phyloP scores from a whole-genome alignment of 2,888 invertebrate species.

The Diarsia dahlii region DNA sequence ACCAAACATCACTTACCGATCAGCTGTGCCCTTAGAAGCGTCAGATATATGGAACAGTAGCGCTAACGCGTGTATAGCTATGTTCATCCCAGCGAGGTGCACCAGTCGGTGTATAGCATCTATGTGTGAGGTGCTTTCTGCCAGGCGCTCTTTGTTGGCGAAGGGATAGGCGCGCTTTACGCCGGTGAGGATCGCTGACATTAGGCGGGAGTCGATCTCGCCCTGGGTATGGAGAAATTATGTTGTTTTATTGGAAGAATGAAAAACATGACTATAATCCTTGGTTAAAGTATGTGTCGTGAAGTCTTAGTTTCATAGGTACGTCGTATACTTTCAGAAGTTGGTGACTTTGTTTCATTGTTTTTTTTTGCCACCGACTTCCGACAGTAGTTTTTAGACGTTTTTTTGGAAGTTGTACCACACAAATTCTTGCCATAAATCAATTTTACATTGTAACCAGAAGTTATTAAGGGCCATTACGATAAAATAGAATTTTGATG shows the following conservation, averaged over 20 bases:
- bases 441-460: too few relatives aligned
- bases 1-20: constrained; percentile 85
- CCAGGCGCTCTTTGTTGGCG: constrained; percentile 91
- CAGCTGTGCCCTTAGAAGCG: constrained; percentile 85
- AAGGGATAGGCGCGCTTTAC: constrained; percentile 96
- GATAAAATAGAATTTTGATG: too few relatives aligned
- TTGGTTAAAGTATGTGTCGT: background rate
- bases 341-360: too few relatives aligned
- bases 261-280: background rate
- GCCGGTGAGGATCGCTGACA: constrained; percentile 94
- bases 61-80: constrained; percentile 89
- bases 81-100: constrained; percentile 93
- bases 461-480: too few relatives aligned
- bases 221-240: constrained; percentile 82
- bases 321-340: too few relatives aligned
- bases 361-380: too few relatives aligned
- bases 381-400: too few relatives aligned
- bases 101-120: constrained; percentile 94
- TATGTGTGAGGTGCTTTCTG: constrained; percentile 91
- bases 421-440: too few relatives aligned
- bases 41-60: constrained; percentile 90
- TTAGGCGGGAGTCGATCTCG: constrained; percentile 94
- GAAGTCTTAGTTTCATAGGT: background rate
- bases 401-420: too few relatives aligned
- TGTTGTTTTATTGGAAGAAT: background rate